These are phyloP conservation scores for Mus spicilegus DNA, from an alignment of 2,113 vertebrate genomes.

Conservation along the genomic window DNA sequence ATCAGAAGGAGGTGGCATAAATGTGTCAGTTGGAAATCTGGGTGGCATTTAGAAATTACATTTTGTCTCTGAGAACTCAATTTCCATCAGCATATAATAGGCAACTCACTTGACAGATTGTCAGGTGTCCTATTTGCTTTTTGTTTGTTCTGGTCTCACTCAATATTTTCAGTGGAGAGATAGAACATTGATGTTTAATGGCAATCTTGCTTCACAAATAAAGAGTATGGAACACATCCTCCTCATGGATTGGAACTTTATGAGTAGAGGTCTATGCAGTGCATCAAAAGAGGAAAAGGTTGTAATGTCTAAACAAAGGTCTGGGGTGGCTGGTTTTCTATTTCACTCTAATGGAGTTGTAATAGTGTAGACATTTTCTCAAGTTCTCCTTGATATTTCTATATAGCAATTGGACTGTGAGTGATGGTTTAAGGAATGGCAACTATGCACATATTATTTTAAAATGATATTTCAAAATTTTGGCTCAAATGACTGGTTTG, in stretches of 20 bases:
- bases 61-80: slow-evolving; percentile 63
- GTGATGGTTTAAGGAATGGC: not conserved
- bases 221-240: not conserved
- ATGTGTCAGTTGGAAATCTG: slow-evolving; percentile 56
- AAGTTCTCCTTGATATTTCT: slow-evolving; percentile 43
- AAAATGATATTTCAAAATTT: slow-evolving; percentile 34
- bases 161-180: not conserved
- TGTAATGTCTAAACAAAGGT: not conserved
- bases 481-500: not conserved
- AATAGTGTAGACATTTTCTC: slow-evolving; percentile 39
- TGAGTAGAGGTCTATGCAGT: not conserved
- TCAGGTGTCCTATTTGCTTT: slow-evolving; percentile 7
- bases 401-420: not conserved
- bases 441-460: not conserved
- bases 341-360: slow-evolving; percentile 51
- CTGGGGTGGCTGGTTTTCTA: slow-evolving; percentile 7
- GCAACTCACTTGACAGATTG: slow-evolving; percentile 47
- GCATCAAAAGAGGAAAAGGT: not conserved
- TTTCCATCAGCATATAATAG: slow-evolving; percentile 59
- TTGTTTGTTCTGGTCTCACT: not conserved
- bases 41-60: slow-evolving; percentile 59
- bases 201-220: slow-evolving; percentile 27
- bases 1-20: slow-evolving; percentile 44
- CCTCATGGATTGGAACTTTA: not conserved
- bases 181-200: slow-evolving; percentile 38